phyloP scores from a whole-genome alignment of 2,797 vertebrate genomes.

The Eupleurogrammus muticus region DNA sequence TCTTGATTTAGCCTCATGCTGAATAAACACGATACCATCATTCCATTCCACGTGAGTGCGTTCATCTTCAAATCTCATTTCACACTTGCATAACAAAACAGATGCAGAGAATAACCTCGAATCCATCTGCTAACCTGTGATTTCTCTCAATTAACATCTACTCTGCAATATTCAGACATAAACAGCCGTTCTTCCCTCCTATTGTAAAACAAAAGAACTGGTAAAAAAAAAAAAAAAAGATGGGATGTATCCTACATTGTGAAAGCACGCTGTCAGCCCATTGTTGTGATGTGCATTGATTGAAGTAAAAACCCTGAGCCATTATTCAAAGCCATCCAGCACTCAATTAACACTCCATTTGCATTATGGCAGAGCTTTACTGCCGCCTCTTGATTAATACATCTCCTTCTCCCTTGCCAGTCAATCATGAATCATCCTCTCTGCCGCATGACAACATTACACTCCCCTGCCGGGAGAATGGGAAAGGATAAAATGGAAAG shows the following conservation, averaged over 20 bases:
- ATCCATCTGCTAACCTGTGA: constrained; percentile 42
- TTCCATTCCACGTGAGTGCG: constrained; percentile 22
- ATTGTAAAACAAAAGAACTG: constrained; percentile 53
- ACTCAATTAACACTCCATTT: constrained; percentile 85
- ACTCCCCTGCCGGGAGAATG: constrained; percentile 31
- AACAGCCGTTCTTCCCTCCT: constrained; percentile 33
- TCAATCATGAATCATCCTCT: constrained; percentile 84
- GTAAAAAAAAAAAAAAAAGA: constrained; percentile 36
- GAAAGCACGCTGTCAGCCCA: constrained; percentile 62
- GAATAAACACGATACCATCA: constrained; percentile 44
- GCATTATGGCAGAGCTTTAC: constrained; percentile 78
- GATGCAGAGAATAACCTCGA: constrained; percentile 33
- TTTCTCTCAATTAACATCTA: constrained; percentile 51
- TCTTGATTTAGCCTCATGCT: constrained; percentile 42
- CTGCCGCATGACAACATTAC: constrained; percentile 54
- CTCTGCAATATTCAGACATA: constrained; percentile 40
- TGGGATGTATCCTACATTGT: constrained; percentile 59
- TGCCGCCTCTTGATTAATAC: constrained; percentile 79
- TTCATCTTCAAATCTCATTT: constrained; percentile 48
- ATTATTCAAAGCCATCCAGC: constrained; percentile 83
- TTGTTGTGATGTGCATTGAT: constrained; percentile 82
- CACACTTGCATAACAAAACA: constrained; percentile 41
- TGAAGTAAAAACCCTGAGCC: constrained; percentile 73
- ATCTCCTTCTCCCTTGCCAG: constrained; percentile 74
- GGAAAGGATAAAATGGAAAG: constrained; percentile 35